A percentile compares a stretch with the other conserved stretches of the same genome.
phyloP scores from a whole-genome alignment of 92 coral and sea anemone genomes.

The Porites cylindrica region DNA sequence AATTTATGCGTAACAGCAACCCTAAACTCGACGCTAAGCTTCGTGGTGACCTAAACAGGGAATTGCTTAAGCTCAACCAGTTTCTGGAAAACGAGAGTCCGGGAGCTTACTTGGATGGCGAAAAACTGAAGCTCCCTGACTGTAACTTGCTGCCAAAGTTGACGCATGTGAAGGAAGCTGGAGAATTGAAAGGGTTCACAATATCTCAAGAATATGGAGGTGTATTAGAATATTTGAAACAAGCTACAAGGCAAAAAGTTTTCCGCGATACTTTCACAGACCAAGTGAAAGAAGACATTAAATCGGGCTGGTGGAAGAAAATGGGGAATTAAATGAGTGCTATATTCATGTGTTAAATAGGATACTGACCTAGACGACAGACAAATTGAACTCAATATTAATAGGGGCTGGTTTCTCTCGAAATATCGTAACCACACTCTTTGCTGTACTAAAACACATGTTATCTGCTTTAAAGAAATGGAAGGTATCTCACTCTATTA shows the following conservation, averaged over 20 bases:
- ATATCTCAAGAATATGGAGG: slow-evolving; percentile 34
- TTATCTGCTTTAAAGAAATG: no score
- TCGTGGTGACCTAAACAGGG: slow-evolving; percentile 26
- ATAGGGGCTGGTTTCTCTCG: background rate
- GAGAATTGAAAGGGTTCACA: slow-evolving; percentile 37
- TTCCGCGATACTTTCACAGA: slow-evolving; percentile 49
- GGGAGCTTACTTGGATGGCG: slow-evolving; percentile 68
- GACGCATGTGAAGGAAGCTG: slow-evolving; percentile 62
- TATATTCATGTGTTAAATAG: background rate
- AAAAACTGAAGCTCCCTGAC: slow-evolving; percentile 69
- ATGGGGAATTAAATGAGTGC: slow-evolving; percentile 14
- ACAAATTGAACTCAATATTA: background rate
- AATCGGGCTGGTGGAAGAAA: slow-evolving; percentile 54
- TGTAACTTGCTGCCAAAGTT: slow-evolving; percentile 82
- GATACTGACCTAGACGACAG: background rate
- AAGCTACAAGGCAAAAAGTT: slow-evolving; percentile 50
- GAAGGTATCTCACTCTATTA: no score
- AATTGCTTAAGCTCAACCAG: slow-evolving; percentile 50
- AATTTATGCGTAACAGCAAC: slow-evolving; percentile 58
- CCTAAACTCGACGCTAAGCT: slow-evolving; percentile 15
- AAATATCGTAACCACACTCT: background rate
- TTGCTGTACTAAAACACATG: no score
- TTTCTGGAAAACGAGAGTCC: slow-evolving; percentile 29
- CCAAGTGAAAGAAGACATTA: slow-evolving; percentile 45
- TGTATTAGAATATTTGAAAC: slow-evolving; percentile 55